Evolutionary conservation across 2,888 invertebrate species (phyloP).

Genomic region (Zaprionus lineosus): DNA sequence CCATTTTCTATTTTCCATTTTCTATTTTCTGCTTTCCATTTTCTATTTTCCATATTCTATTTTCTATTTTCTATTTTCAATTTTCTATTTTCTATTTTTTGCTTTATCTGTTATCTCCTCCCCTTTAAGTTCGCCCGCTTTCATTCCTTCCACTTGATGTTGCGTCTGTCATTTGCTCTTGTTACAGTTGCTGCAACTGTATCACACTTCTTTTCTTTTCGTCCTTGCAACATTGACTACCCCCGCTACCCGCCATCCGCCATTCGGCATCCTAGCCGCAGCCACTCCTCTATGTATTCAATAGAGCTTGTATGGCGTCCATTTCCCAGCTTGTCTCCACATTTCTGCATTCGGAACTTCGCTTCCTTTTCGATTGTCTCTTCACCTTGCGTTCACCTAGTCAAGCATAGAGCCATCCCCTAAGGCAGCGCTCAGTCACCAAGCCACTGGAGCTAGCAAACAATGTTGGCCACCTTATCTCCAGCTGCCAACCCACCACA

Average conservation of each 20-base stretch:
- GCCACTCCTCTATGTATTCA: neutral
- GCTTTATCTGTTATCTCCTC: constrained; percentile 2
- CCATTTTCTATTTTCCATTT: neutral
- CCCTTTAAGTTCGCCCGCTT: too few relatives aligned
- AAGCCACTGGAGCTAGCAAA: too few relatives aligned
- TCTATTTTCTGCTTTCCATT: constrained; percentile 1
- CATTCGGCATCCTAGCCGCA: neutral
- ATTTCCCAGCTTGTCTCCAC: constrained; percentile 27
- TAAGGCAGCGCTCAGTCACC: neutral
- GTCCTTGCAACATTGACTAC: too few relatives aligned
- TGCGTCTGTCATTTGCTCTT: constrained; percentile 1
- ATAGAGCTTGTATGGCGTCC: constrained; percentile 5
- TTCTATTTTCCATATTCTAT: neutral
- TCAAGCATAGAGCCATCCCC: too few relatives aligned
- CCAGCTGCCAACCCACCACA: neutral
- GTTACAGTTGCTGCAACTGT: constrained; percentile 27
- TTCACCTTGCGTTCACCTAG: constrained; percentile 40
- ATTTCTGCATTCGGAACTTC: constrained; percentile 50
- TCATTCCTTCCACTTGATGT: neutral
- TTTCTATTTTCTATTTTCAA: neutral
- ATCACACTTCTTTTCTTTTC: constrained; percentile 1
- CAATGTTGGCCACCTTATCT: too few relatives aligned
- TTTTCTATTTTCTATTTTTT: constrained; percentile 3
- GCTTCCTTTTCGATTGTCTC: constrained; percentile 35
- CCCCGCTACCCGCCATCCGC: neutral